These are phyloP conservation scores for Drosophila tsacasi DNA, from an alignment of 1,140 invertebrate genomes.

Conservation along the genomic window DNA sequence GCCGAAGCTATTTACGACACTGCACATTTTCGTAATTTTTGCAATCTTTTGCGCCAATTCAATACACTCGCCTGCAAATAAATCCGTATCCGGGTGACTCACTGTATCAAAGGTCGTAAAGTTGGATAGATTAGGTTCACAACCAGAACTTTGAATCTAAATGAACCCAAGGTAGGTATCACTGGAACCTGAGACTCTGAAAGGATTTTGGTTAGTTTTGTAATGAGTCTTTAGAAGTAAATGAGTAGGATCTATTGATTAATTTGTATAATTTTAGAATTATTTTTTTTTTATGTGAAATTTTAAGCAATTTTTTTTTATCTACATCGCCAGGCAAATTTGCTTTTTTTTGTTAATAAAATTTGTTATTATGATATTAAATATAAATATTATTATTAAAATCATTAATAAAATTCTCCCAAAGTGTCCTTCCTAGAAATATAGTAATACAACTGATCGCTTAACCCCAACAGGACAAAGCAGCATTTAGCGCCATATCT, in stretches of 20 bases:
- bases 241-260: no score
- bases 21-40: conserved; percentile 39
- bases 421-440: not conserved
- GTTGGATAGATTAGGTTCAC: not conserved
- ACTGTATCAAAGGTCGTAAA: conserved; percentile 5
- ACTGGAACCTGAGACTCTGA: no score
- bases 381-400: not conserved
- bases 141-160: not conserved
- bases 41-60: conserved; percentile 19
- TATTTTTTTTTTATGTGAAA: no score
- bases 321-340: no score
- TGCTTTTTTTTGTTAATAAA: no score
- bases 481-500: not conserved
- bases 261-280: no score
- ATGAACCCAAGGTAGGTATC: not conserved
- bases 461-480: not conserved
- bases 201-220: no score
- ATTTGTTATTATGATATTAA: not conserved
- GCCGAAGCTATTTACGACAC: conserved; percentile 28
- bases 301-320: no score
- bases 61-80: conserved; percentile 15
- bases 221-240: no score
- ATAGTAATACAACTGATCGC: not conserved
- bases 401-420: not conserved
- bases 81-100: conserved; percentile 11